Percentiles rank a stretch among this genome's conserved stretches.
phyloP scores from a whole-genome alignment of 2,113 vertebrate genomes.

The Monarcha castaneiventris region DNA sequence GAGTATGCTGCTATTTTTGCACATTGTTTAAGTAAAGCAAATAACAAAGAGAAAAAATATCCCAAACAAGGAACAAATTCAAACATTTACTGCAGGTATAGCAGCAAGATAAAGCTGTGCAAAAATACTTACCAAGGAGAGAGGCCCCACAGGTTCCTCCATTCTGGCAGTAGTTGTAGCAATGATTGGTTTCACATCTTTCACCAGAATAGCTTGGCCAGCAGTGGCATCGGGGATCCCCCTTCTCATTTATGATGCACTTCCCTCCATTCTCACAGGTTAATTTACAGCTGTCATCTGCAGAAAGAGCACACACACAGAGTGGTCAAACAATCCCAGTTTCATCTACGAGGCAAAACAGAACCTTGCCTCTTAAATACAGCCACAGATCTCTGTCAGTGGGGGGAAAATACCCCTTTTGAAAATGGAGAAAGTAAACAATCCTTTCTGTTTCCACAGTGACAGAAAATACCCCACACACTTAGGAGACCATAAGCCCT shows the following conservation, averaged over 20 bases:
- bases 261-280: constrained; percentile 94
- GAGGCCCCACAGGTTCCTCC: constrained; percentile 93
- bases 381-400: fast-evolving
- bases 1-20: background rate
- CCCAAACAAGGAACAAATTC: background rate
- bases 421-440: background rate
- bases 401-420: fast-evolving
- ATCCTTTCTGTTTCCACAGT: background rate
- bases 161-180: constrained; percentile 93
- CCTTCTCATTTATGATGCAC: constrained; percentile 93
- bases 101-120: background rate
- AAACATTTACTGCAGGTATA: background rate
- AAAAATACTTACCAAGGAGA: constrained; percentile 81
- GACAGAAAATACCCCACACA: background rate
- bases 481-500: fast-evolving
- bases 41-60: background rate
- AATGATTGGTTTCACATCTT: constrained; percentile 94
- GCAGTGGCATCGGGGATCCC: constrained; percentile 91
- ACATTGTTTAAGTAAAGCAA: background rate
- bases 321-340: background rate
- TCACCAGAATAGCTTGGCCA: constrained; percentile 97
- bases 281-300: constrained; percentile 90
- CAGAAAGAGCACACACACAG: background rate
- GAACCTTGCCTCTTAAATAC: background rate
- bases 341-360: fast-evolving